These are phyloP conservation scores for Batillaria attramentaria DNA, from an alignment of 1,140 invertebrate species.

Conservation along the genomic window DNA sequence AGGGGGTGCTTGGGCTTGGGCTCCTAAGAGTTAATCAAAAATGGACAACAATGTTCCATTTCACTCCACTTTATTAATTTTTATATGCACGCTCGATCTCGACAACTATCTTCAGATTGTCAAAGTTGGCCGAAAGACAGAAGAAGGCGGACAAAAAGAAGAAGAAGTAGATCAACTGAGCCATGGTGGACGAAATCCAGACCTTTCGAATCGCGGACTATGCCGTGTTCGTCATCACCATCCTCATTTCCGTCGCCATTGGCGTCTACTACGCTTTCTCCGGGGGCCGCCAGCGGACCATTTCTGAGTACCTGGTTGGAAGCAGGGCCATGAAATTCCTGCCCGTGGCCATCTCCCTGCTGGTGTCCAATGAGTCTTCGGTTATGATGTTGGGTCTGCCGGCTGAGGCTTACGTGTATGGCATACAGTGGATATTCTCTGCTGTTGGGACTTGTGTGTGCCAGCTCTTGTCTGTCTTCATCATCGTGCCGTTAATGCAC, in stretches of 20 bases:
- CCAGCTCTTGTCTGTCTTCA: conserved; percentile 51
- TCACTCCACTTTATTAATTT: no score
- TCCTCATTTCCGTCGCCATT: conserved; percentile 76
- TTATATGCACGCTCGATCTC: no score
- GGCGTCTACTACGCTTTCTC: conserved; percentile 87
- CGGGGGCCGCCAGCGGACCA: conserved; percentile 89
- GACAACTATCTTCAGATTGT: no score
- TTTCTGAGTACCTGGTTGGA: conserved; percentile 84
- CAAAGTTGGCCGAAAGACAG: no score
- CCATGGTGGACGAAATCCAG: no score
- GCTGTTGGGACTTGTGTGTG: conserved; percentile 51
- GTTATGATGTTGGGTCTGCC: conserved; percentile 70
- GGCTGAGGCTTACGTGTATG: conserved; percentile 57
- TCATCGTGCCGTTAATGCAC: conserved; percentile 68
- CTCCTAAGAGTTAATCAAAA: no score
- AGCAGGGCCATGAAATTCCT: conserved; percentile 71
- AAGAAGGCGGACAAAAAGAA: no score
- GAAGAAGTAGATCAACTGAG: no score
- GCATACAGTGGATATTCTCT: conserved; percentile 44
- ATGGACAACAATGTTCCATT: no score
- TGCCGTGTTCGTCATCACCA: conserved; percentile 51
- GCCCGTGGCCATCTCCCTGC: conserved; percentile 58
- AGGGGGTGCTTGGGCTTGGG: no score
- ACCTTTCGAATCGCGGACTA: conserved; percentile 55
- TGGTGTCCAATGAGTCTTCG: conserved; percentile 60